Base-by-base conservation (phyloP, 2,888 invertebrate genomes). In the Rhingia rostrata region DNA sequence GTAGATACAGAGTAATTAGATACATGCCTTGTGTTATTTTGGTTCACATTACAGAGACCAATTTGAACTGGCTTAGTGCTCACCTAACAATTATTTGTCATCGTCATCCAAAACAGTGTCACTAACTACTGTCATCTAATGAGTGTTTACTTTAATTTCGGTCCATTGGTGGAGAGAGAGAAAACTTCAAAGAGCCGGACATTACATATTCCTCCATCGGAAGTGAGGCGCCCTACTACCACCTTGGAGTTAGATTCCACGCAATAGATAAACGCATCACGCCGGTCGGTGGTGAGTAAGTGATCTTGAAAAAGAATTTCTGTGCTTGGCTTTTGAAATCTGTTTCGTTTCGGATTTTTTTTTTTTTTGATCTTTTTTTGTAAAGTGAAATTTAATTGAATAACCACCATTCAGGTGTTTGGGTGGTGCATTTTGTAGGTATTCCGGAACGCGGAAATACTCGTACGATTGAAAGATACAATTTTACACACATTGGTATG, bases 301-400 rank as follows among this genome's bases (percentile, higher is more conserved):
- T 77, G 75, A 77, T 67, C 75, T 77, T 77, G 75, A 77, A 77
- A 77, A 60, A 61, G 53, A 77, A 60, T 77, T 61, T 53, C 22
- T 43, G 58, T 66, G 35, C 53, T 69, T 6, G n/a, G 9, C 14
- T 45, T 37, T 72, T 63, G 41, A 53, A 53, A 49, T 66, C 60
- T 74, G 12, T 69, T 63, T 39, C 30, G 54, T 22, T 49, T 56
- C 6, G 22, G n/a, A 37, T 58, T 49, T 75, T 49, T 47, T 41
- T 22, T 5, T 30, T 49, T 47, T 51, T 32, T 49, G n/a, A 47
- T n/a, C 58, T 33, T 22, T 22, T 22, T 22, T 22, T 22, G 22
- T 22, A 22, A 66, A 77, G 75, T 61, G 75, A 77, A 77, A 77
- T 77, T 77, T 77, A 77, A 77, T 77, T 75, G 66, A 75, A 75